These are phyloP conservation scores for Oreohelix idahoensis DNA, from an alignment of 1,140 invertebrate species.

Conservation along the genomic window DNA sequence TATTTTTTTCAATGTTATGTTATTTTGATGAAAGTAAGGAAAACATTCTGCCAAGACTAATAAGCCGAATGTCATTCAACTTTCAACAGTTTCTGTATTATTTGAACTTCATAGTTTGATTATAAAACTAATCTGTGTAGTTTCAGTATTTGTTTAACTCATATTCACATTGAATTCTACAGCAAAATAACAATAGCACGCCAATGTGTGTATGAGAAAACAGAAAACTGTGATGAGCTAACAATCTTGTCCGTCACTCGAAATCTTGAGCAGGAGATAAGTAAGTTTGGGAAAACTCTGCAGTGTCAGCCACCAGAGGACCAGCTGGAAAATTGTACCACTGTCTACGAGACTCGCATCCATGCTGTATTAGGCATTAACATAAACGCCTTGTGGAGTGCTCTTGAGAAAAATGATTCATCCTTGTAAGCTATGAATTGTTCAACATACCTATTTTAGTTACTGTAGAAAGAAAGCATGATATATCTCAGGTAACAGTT, in stretches of 20 bases:
- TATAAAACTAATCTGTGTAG: no score
- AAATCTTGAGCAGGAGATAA: neutral
- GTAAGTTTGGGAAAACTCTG: neutral
- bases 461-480: no score
- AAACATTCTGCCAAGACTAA: no score
- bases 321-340: neutral
- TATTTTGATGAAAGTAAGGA: no score
- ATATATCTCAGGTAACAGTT: no score
- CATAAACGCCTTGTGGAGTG: neutral
- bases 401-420: neutral
- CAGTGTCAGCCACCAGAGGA: neutral
- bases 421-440: neutral
- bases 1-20: no score
- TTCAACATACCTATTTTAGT: neutral
- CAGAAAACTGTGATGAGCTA: constrained; percentile 14
- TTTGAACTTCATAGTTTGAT: no score
- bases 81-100: no score
- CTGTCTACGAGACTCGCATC: neutral
- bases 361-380: neutral
- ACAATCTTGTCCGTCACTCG: neutral
- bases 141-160: neutral
- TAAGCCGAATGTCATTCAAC: no score
- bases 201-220: constrained; percentile 8
- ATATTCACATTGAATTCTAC: neutral
- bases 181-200: constrained; percentile 4